Evolutionary conservation across 1,140 invertebrate species (phyloP).

Genomic region (Philopotamus ludificatus): DNA sequence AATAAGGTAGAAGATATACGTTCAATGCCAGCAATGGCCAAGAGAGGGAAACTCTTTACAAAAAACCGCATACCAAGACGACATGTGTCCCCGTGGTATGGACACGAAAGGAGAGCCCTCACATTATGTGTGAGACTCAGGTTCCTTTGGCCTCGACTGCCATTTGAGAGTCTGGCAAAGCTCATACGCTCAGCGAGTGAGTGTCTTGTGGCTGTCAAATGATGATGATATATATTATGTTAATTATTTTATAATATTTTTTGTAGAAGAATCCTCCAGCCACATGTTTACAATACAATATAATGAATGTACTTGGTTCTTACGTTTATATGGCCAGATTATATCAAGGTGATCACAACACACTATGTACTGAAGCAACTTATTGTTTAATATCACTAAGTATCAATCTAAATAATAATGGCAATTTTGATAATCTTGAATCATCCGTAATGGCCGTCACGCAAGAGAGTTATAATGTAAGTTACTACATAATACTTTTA

Average conservation of each 20-base stretch:
- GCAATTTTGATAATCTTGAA: conserved; percentile 60
- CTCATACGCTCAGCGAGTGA: too few relatives aligned
- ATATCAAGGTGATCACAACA: conserved; percentile 69
- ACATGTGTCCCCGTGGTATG: too few relatives aligned
- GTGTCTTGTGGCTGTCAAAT: conserved; percentile 1
- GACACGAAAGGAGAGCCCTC: too few relatives aligned
- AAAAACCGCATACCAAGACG: too few relatives aligned
- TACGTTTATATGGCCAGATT: conserved; percentile 66
- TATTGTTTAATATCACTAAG: conserved; percentile 61
- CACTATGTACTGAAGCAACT: conserved; percentile 59
- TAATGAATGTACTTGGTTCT: conserved; percentile 67
- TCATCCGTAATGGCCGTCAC: conserved; percentile 64
- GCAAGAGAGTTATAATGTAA: conserved; percentile 58
- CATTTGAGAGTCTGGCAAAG: too few relatives aligned
- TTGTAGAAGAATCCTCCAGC: conserved; percentile 64
- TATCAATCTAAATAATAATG: conserved; percentile 60
- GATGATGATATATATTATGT: conserved; percentile 6
- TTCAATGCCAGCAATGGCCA: too few relatives aligned
- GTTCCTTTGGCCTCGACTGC: too few relatives aligned
- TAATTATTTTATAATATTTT: conserved; percentile 41
- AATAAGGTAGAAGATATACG: too few relatives aligned
- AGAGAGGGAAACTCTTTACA: too few relatives aligned
- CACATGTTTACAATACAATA: conserved; percentile 64
- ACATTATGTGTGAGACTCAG: too few relatives aligned
- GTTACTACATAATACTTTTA: conserved; percentile 31